Base-by-base conservation (phyloP, 2,113 vertebrate genomes). In the Eurystomus gularis region DNA sequence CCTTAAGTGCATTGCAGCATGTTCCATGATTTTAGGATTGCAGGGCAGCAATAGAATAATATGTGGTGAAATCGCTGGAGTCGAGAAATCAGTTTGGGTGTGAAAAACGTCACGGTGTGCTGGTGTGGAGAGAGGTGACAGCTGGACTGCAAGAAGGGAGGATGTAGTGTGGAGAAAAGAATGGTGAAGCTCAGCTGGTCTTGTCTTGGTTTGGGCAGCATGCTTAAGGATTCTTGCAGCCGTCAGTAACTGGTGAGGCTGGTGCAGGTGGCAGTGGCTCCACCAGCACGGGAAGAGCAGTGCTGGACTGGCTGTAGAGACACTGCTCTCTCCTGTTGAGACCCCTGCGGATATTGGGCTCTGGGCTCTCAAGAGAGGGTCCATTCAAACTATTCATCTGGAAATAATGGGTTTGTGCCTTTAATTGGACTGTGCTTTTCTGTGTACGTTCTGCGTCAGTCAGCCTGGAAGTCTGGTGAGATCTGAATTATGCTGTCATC, bases 391-490 rank as follows among this genome's bases (percentile, higher is more conserved):
- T 40, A 14, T 68, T 80, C 24, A 16, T 80, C 88, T 88, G 83
- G 73, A 84, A 72, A 81, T 70, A 40, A 75, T 16, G 87, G 75
- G 5, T 73, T 71, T 75, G 57, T 82, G 90, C 65, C 55, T 92
- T 82, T 78, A 77, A 35, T 40, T 57, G 68, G 79, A 29, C 79
- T 85, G 20, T 65, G 68, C 60, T 79, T 90, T 82, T 54, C 11
- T 5, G 14, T n/a, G 28, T 49, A 29, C 31, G 39, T 88, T 65
- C 92, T 60, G 51, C 15, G 17, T 28, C 87, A 90, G 69, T n/a
- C n/a, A n/a, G n/a, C 65, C 54, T 49, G 10, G 21, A 60, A 37
- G 66, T 44, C 82, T 69, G 66, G 39, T 65, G 71, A 86, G 88
- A 86, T 44, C 64, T 33, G 13, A 88, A 69, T 69, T 51, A 29